phyloP scores from a whole-genome alignment of 1,140 invertebrate species.

The Tetragnatha versicolor region DNA sequence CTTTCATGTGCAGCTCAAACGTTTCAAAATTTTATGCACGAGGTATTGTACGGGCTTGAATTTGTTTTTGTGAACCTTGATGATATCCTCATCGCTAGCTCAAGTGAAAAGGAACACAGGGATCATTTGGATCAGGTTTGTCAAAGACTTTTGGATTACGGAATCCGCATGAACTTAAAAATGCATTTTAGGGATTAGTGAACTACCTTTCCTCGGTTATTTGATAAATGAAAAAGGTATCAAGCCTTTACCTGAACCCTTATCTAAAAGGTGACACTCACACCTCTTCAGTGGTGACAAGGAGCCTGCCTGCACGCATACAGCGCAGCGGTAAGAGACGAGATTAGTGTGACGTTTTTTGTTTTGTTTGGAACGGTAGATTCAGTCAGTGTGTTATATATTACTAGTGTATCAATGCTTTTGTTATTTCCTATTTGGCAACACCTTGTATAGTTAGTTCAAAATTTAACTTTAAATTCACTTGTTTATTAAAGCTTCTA shows the following conservation, averaged over 20 bases:
- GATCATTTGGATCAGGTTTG: conserved; percentile 63
- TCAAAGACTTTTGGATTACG: conserved; percentile 58
- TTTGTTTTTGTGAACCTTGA: neutral
- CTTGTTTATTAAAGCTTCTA: no score
- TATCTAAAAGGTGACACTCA: no score
- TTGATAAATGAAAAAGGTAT: conserved; percentile 27
- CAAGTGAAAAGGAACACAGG: conserved; percentile 61
- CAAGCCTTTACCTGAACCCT: conserved; percentile 6
- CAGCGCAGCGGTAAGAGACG: no score
- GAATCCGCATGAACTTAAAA: conserved; percentile 60
- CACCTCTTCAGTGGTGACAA: no score
- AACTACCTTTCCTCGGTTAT: conserved; percentile 44
- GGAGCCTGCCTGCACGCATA: no score
- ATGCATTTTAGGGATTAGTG: conserved; percentile 33
- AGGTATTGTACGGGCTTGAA: neutral
- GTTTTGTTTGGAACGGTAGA: no score
- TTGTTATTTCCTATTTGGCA: no score
- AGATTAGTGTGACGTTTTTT: no score
- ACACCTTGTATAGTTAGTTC: no score
- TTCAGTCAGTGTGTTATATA: no score
- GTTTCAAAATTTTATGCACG: conserved; percentile 46
- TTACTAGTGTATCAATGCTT: no score
- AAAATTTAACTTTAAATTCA: no score
- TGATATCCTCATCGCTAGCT: conserved; percentile 64
- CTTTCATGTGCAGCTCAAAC: conserved; percentile 45